Evolutionary conservation across 2,888 invertebrate genomes (phyloP).

Genomic region (Thymelicus lineola): DNA sequence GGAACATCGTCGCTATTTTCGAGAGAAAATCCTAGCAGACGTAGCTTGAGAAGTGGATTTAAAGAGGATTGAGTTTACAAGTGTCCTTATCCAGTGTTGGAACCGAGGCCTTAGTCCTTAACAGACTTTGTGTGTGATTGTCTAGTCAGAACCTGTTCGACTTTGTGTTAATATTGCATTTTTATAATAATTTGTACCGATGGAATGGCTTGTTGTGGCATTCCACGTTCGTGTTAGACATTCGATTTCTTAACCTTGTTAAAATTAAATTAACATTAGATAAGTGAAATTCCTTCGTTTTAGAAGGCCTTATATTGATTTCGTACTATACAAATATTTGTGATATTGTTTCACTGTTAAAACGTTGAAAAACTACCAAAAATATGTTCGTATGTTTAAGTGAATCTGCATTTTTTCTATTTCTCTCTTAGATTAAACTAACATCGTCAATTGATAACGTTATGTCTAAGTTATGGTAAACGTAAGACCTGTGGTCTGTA

Average conservation of each 20-base stretch:
- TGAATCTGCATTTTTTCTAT: slow-evolving; percentile 49
- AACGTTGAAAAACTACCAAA: slow-evolving; percentile 47
- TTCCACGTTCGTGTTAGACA: background rate
- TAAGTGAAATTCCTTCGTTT: slow-evolving; percentile 65
- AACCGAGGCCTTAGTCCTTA: slow-evolving; percentile 12
- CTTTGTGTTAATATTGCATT: slow-evolving; percentile 60
- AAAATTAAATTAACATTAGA: slow-evolving; percentile 7
- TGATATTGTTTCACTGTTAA: slow-evolving; percentile 32
- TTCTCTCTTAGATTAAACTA: slow-evolving; percentile 40
- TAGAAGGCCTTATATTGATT: slow-evolving; percentile 60
- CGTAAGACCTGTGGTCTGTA: slow-evolving; percentile 82
- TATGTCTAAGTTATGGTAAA: slow-evolving; percentile 47
- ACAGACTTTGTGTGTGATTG: slow-evolving; percentile 55
- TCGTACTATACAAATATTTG: slow-evolving; percentile 42
- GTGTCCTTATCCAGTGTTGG: slow-evolving; percentile 11
- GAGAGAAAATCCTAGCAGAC: slow-evolving; percentile 41
- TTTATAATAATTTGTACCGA: slow-evolving; percentile 41
- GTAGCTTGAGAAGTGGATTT: slow-evolving; percentile 21
- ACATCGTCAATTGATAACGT: slow-evolving; percentile 43
- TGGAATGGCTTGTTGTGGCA: background rate
- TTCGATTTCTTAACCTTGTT: slow-evolving; percentile 15
- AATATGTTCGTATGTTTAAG: slow-evolving; percentile 47
- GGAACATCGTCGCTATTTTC: slow-evolving; percentile 41
- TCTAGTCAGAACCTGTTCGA: slow-evolving; percentile 69
- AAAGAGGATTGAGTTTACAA: background rate